Conservation (phyloP, 2,888 invertebrate genomes). For the Anarsia innoxiella region DNA sequence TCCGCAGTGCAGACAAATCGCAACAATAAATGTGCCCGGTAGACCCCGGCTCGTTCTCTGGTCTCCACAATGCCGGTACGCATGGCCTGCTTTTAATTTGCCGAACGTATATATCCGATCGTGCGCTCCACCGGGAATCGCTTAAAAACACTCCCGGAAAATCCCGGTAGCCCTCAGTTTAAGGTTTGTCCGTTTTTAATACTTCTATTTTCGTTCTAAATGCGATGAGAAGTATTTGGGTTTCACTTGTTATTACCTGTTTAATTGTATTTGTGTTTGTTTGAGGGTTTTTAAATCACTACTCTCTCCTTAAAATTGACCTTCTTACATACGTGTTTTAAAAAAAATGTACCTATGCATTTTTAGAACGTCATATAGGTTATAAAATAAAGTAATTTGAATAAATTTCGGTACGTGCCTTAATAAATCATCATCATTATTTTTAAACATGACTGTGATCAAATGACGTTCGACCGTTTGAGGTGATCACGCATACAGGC, state of each 20-base stretch:
- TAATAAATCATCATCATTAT: too few relatives aligned
- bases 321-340: too few relatives aligned
- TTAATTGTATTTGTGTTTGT: too few relatives aligned
- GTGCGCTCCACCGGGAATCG: slow-evolving; percentile 41
- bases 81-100: slow-evolving; percentile 72
- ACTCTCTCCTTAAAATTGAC: too few relatives aligned
- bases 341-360: too few relatives aligned
- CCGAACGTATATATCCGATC: slow-evolving; percentile 58
- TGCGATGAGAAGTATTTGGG: slow-evolving; percentile 3
- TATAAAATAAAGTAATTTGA: too few relatives aligned
- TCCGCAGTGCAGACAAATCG: slow-evolving; percentile 67
- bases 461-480: too few relatives aligned
- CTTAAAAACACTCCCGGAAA: slow-evolving; percentile 65
- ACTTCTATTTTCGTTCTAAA: slow-evolving; percentile 17
- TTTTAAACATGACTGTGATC: too few relatives aligned
- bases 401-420: too few relatives aligned
- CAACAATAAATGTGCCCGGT: slow-evolving; percentile 56
- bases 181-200: slow-evolving; percentile 39
- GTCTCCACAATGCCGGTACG: slow-evolving; percentile 58
- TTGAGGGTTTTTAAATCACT: too few relatives aligned
- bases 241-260: slow-evolving; percentile 7
- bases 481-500: too few relatives aligned
- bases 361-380: too few relatives aligned
- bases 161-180: slow-evolving; percentile 36
- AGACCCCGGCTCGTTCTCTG: slow-evolving; percentile 25